phyloP scores from a whole-genome alignment of 2,888 invertebrate genomes.

The Plebejus argus region DNA sequence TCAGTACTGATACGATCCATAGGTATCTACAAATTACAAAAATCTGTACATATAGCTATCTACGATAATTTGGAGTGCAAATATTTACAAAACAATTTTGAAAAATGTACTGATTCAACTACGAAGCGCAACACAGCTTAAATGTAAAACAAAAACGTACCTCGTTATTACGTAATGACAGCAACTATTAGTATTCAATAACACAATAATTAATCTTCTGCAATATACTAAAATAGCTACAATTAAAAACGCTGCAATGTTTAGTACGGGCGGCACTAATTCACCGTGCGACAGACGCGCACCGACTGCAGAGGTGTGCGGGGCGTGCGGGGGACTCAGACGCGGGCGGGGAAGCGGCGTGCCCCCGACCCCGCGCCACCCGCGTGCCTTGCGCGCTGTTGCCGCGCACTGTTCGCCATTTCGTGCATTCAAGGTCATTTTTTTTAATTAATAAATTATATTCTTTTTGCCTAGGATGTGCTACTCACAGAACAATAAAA shows the following conservation, averaged over 20 bases:
- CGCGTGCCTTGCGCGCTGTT: not conserved
- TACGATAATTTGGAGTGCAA: not conserved
- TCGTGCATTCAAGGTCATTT: not conserved
- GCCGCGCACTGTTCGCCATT: not conserved
- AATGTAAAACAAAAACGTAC: not conserved
- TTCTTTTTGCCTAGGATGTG: no score
- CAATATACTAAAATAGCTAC: not conserved
- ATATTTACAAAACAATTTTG: not conserved
- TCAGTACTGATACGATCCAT: not conserved
- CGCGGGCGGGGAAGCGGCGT: not conserved
- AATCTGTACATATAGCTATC: not conserved
- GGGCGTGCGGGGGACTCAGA: not conserved
- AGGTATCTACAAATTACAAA: not conserved
- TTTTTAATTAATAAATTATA: no score
- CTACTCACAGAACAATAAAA: no score
- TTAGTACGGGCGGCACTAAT: no score
- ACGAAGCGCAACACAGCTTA: not conserved
- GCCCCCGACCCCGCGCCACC: not conserved
- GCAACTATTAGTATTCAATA: not conserved
- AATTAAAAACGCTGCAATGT: not conserved
- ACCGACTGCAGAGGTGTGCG: not conserved
- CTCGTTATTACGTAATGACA: not conserved
- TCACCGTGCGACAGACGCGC: not conserved
- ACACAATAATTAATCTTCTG: not conserved
- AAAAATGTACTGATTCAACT: not conserved